phyloP scores from a whole-genome alignment of 2,888 invertebrate genomes.

The Acleris laterana region DNA sequence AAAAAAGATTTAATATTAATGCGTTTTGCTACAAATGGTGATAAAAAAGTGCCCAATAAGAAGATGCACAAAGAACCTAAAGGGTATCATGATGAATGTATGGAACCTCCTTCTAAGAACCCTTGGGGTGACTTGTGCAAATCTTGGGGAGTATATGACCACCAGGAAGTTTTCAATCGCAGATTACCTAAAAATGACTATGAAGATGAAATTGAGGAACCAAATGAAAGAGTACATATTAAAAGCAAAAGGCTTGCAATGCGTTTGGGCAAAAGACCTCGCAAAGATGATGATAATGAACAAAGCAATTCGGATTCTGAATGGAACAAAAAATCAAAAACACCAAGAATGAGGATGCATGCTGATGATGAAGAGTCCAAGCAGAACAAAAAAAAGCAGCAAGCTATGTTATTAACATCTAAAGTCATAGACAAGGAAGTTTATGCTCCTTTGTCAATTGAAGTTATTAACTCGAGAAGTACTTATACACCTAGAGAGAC shows the following conservation, averaged over 20 bases:
- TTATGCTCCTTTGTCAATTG: conserved; percentile 74
- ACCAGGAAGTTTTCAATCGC: conserved; percentile 81
- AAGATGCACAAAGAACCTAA: conserved; percentile 51
- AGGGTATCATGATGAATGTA: conserved; percentile 56
- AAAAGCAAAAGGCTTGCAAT: conserved; percentile 72
- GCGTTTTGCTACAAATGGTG: conserved; percentile 90
- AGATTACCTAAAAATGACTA: conserved; percentile 61
- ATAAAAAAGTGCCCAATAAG: conserved; percentile 87
- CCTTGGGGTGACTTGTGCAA: conserved; percentile 90
- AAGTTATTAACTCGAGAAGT: conserved; percentile 66
- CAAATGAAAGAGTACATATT: conserved; percentile 54
- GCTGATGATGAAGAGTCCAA: conserved; percentile 93
- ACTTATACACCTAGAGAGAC: conserved; percentile 58
- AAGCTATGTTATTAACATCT: conserved; percentile 45
- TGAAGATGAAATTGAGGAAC: conserved; percentile 55
- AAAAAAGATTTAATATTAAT: conserved; percentile 89
- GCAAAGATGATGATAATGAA: conserved; percentile 62
- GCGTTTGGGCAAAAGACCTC: conserved; percentile 67
- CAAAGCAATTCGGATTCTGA: conserved; percentile 80
- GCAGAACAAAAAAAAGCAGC: conserved; percentile 62
- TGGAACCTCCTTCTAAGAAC: conserved; percentile 80
- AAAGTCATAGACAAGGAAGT: conserved; percentile 49
- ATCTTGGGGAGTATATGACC: conserved; percentile 88
- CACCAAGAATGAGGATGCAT: conserved; percentile 92
- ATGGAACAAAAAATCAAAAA: conserved; percentile 86